These are phyloP conservation scores for Leptobrachium leishanense DNA, from an alignment of 2,113 vertebrate species.

Conservation along the genomic window DNA sequence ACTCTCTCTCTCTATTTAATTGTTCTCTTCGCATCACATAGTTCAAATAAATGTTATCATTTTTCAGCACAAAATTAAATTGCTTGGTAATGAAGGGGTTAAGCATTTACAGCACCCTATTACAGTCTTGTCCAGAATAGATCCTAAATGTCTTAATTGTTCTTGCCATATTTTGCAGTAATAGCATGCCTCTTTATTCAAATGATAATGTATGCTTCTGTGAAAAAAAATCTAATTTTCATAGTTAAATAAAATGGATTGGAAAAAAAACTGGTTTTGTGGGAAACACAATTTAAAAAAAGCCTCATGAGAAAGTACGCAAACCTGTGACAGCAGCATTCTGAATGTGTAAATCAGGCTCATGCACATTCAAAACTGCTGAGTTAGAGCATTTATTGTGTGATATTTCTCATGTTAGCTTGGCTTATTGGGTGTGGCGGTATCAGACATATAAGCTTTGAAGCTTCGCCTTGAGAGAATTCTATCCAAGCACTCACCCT, in stretches of 20 bases:
- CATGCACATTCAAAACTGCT: constrained; percentile 13
- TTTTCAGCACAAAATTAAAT: too few species aligned
- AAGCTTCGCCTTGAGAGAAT: constrained; percentile 34
- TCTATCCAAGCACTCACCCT: constrained; percentile 16
- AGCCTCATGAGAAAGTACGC: constrained; percentile 22
- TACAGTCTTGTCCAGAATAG: too few species aligned
- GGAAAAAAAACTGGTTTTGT: background rate
- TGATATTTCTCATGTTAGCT: constrained; percentile 26
- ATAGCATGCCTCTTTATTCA: too few species aligned
- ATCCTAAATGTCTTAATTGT: too few species aligned
- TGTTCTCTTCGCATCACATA: too few species aligned
- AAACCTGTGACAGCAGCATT: constrained; percentile 1
- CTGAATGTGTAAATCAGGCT: constrained; percentile 27
- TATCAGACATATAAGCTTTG: constrained; percentile 29
- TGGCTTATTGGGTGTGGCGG: constrained; percentile 35
- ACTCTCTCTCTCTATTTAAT: too few species aligned
- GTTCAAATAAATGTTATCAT: too few species aligned
- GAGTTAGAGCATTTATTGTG: constrained; percentile 40
- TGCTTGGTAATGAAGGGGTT: too few species aligned
- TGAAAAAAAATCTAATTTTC: too few species aligned
- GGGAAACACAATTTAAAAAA: constrained; percentile 4
- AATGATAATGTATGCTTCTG: too few species aligned
- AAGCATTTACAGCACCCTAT: too few species aligned
- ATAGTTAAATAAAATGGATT: background rate
- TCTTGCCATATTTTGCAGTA: too few species aligned